These are phyloP conservation scores for Zeugodacus cucurbitae DNA, from an alignment of 1,140 invertebrate species.

Conservation along the genomic window DNA sequence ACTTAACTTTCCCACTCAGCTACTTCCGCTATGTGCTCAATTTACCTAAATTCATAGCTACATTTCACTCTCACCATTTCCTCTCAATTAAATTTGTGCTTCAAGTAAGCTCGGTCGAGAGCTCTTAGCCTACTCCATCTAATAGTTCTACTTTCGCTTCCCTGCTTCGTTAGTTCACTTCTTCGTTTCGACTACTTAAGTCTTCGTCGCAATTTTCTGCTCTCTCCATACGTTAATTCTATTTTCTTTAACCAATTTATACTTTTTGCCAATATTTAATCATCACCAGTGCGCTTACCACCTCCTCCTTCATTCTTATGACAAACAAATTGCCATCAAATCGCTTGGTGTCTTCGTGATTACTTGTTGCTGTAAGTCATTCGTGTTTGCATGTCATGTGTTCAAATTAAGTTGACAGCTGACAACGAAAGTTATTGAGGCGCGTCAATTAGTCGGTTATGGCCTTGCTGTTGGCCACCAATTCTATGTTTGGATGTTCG, in stretches of 20 bases:
- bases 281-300: background rate
- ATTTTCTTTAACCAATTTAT: background rate
- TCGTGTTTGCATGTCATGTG: background rate
- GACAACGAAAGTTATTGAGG: constrained; percentile 31
- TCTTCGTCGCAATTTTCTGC: background rate
- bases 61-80: constrained; percentile 6
- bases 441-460: constrained; percentile 3
- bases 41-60: background rate
- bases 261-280: background rate
- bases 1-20: background rate
- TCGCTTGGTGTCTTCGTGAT: background rate
- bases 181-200: background rate
- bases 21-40: background rate
- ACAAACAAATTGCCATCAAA: background rate
- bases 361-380: constrained; percentile 10
- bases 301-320: background rate
- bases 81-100: background rate
- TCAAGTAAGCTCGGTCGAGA: background rate
- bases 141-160: constrained; percentile 6
- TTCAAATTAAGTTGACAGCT: constrained; percentile 37
- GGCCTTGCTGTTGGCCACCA: constrained; percentile 10
- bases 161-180: background rate
- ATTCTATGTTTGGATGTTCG: constrained; percentile 16
- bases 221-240: background rate
- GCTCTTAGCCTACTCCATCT: background rate